Conservation (phyloP, 2,113 vertebrate genomes). For the Eleginops maclovinus region DNA sequence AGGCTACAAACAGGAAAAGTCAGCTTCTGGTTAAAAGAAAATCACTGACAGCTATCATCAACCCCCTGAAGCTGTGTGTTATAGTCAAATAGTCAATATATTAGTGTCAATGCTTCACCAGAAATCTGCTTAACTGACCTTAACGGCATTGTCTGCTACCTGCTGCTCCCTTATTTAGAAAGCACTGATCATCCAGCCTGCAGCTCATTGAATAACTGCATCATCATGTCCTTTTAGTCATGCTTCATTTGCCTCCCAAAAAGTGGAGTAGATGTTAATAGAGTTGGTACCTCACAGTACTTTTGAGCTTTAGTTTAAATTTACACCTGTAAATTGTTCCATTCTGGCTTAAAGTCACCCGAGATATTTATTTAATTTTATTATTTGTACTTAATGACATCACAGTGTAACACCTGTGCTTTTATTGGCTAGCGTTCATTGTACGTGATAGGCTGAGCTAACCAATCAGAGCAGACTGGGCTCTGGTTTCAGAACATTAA, state of each 20-base stretch:
- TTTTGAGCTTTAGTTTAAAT: neutral
- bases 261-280: neutral
- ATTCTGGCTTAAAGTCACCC: neutral
- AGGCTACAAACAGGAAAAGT: neutral
- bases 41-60: neutral
- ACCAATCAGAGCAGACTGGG: no score
- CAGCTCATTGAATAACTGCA: constrained; percentile 15
- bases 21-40: neutral
- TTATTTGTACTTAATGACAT: no score
- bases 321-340: neutral
- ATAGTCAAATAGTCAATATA: neutral
- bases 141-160: neutral
- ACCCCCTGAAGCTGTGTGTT: constrained; percentile 17
- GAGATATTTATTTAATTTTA: neutral
- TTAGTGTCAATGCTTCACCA: neutral
- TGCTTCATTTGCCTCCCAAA: constrained; percentile 17
- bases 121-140: constrained; percentile 3
- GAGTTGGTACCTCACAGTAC: neutral
- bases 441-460: no score
- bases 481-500: no score
- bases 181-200: constrained; percentile 7
- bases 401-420: no score
- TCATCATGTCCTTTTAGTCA: constrained; percentile 21
- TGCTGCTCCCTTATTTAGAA: constrained; percentile 11
- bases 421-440: no score